Evolutionary conservation across 1,140 invertebrate genomes (phyloP).

Genomic region (Hirudo medicinalis): DNA sequence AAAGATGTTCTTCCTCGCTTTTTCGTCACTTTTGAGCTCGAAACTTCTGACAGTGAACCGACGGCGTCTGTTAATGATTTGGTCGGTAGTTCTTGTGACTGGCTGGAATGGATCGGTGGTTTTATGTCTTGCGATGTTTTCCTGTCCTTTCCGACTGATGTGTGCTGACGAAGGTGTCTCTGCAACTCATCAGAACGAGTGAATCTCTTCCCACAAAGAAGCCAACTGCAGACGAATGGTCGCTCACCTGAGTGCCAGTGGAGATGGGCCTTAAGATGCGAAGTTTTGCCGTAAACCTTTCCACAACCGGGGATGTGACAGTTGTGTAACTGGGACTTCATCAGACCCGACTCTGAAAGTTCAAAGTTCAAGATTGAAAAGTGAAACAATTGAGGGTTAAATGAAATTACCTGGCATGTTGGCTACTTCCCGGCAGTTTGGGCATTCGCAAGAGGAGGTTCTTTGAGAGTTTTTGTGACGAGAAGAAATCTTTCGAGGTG

Average conservation of each 20-base stretch:
- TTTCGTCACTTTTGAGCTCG: too few species aligned
- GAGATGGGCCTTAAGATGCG: constrained; percentile 78
- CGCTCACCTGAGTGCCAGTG: constrained; percentile 41
- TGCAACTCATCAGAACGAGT: constrained; percentile 86
- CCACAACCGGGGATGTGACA: constrained; percentile 90
- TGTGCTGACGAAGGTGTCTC: constrained; percentile 72
- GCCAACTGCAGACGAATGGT: constrained; percentile 60
- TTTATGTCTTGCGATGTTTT: constrained; percentile 42
- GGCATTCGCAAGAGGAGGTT: constrained; percentile 75
- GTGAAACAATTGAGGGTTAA: constrained; percentile 74
- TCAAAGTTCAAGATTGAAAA: constrained; percentile 42
- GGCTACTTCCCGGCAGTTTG: constrained; percentile 86
- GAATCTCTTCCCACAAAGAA: constrained; percentile 72
- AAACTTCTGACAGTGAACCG: too few species aligned
- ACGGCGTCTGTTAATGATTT: too few species aligned
- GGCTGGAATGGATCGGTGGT: not conserved
- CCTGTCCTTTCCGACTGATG: constrained; percentile 49
- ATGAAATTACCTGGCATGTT: constrained; percentile 82
- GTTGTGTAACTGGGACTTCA: constrained; percentile 56
- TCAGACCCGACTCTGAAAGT: too few species aligned
- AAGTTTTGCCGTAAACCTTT: constrained; percentile 93
- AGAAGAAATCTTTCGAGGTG: constrained; percentile 29
- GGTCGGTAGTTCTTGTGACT: too few species aligned
- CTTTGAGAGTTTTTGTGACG: constrained; percentile 17
- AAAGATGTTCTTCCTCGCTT: too few species aligned